phyloP scores from a whole-genome alignment of 2,113 vertebrate species.

The Atherinomorus stipes region DNA sequence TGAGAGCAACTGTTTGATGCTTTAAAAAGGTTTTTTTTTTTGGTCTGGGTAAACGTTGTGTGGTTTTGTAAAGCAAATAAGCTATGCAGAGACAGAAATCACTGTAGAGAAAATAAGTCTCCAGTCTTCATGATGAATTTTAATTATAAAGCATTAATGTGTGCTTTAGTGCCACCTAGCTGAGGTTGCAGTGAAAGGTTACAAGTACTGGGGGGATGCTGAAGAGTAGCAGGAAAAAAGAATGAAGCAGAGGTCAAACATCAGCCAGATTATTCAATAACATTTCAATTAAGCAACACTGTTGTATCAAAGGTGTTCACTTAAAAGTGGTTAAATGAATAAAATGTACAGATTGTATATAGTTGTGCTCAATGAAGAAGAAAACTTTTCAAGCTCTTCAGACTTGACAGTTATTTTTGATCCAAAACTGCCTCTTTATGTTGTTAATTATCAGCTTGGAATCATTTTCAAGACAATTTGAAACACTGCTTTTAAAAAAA shows the following conservation, averaged over 20 bases:
- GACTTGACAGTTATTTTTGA: neutral
- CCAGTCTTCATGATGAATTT: constrained; percentile 9
- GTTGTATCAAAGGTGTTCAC: neutral
- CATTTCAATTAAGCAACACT: constrained; percentile 27
- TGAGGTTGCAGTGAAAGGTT: neutral
- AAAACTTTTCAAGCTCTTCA: neutral
- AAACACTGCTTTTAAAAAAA: too few species aligned
- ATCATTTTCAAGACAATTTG: neutral
- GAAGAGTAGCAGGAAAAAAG: neutral
- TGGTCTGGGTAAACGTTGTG: neutral
- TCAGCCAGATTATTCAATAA: constrained; percentile 18
- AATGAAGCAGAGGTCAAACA: constrained; percentile 10
- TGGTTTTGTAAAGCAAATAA: too few species aligned
- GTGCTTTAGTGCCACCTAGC: constrained; percentile 26
- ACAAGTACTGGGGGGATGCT: neutral
- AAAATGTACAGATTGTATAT: neutral
- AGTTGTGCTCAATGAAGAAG: neutral
- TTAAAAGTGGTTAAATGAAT: constrained; percentile 16
- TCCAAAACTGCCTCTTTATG: neutral
- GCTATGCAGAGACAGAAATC: too few species aligned
- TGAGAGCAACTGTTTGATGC: neutral
- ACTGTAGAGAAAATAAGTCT: neutral
- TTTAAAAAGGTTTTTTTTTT: neutral
- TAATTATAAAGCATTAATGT: constrained; percentile 7
- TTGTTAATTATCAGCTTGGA: neutral